Evolutionary conservation across 1,140 invertebrate species (phyloP), one percentile per base, ranked within the genome.

Genomic region (Stegodyphus dumicola): DNA sequence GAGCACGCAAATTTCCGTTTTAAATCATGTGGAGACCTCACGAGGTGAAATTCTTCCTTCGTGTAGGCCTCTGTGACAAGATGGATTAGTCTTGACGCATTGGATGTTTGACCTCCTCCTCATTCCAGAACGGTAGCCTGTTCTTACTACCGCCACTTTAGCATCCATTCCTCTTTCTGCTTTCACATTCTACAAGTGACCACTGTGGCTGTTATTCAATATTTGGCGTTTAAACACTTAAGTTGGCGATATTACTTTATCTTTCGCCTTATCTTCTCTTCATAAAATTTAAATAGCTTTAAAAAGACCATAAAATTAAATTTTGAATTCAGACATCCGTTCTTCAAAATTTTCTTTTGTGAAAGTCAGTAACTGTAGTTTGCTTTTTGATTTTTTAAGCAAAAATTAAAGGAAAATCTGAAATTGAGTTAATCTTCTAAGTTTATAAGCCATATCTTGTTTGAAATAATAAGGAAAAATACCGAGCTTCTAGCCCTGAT

Each of bases 41-140:
- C 65, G 65, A 67, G 65, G 65, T 67, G 65, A 67, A 67, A n/a
- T 67, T 67, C n/a, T 67, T 67, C 65, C 11, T 9, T 6, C 65
- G 65, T 67, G 65, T 67, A 17, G 65, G 65, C 65, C 65, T 67
- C 65, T 67, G n/a, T 67, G 65, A 67, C 65, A 67, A 67, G 65
- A 67, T 67, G 65, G 65, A 67, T 67, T 7, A 17, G 7, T 67
- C 15, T 67, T 67, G n/a, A 67, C 65, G 65, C 65, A 67, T 67
- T 67, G 17, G 65, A 13, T 7, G 65, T 67, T 67, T 67, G 65
- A 67, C 65, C 65, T 67, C 65, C 17, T 17, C 17, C 65, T 67
- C 65, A 67, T 67, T 9, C 11, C n/a, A 17, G 65, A 67, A 67
- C 65, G 17, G 65, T 67, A 67, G 65, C 65, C 65, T 11, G 56